phyloP scores from a whole-genome alignment of 2,797 vertebrate genomes.

The Hyperoplus immaculatus region DNA sequence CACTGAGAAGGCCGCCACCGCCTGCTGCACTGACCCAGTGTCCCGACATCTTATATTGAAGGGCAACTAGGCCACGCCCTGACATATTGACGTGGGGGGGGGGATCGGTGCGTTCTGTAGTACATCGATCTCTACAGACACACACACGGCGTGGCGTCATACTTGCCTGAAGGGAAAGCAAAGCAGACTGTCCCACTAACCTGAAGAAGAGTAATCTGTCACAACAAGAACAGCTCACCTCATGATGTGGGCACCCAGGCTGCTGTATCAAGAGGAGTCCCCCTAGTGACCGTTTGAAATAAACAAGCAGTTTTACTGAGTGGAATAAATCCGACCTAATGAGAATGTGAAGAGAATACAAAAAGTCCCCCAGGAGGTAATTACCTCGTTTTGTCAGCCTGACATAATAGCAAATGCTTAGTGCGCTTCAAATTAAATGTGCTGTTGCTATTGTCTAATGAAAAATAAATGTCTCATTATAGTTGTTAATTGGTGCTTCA shows the following conservation, averaged over 20 bases:
- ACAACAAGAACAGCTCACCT: constrained; percentile 23
- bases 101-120: background rate
- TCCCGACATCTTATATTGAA: background rate
- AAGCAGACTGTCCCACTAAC: constrained; percentile 61
- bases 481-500: background rate
- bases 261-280: constrained; percentile 41
- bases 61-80: constrained; percentile 44
- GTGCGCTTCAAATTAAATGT: constrained; percentile 47
- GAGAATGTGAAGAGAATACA: constrained; percentile 35
- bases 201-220: constrained; percentile 40
- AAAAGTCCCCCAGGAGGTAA: constrained; percentile 42
- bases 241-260: background rate
- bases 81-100: constrained; percentile 17
- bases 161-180: constrained; percentile 48
- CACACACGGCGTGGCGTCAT: constrained; percentile 32
- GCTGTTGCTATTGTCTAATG: constrained; percentile 36
- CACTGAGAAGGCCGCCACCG: constrained; percentile 60
- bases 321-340: constrained; percentile 59
- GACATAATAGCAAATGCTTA: constrained; percentile 44
- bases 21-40: background rate
- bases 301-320: constrained; percentile 19
- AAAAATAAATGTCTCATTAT: constrained; percentile 48
- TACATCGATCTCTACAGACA: constrained; percentile 46
- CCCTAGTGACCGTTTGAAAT: constrained; percentile 59
- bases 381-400: constrained; percentile 52